A percentile compares a stretch with the other conserved stretches of the same genome.
Conservation (phyloP, 2,797 vertebrate species). For the Limnodromus scolopaceus region DNA sequence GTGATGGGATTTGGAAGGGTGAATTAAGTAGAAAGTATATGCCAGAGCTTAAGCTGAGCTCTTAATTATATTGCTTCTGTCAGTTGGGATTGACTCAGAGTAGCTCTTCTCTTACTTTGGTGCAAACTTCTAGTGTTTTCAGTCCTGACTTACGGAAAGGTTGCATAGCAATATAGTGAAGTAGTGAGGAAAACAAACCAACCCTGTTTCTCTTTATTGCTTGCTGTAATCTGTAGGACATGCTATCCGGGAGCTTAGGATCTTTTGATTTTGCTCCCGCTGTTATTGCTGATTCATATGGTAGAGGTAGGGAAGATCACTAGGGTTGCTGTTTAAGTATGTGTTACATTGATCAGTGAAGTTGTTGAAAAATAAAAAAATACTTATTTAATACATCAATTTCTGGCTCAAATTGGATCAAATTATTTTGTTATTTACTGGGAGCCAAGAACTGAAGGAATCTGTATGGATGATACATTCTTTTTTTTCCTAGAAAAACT, state of each 20-base stretch:
- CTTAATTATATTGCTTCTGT: slow-evolving; percentile 35
- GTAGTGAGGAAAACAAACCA: not conserved
- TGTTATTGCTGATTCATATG: not conserved
- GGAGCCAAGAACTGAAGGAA: not conserved
- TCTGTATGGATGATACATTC: rapidly evolving
- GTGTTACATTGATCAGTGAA: not conserved
- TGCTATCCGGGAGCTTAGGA: rapidly evolving
- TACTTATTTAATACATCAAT: too few species aligned
- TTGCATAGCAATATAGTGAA: not conserved
- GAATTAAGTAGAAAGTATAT: slow-evolving; percentile 53
- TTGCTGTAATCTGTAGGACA: not conserved
- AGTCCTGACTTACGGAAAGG: not conserved
- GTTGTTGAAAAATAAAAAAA: not conserved
- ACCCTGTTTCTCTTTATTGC: not conserved
- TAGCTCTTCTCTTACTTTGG: not conserved
- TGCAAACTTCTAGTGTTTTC: not conserved
- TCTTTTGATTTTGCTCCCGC: not conserved
- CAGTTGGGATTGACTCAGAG: not conserved
- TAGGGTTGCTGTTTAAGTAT: not conserved
- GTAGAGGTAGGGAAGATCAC: not conserved
- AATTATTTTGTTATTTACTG: not conserved
- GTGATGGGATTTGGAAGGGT: slow-evolving; percentile 11
- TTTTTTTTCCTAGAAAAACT: not conserved
- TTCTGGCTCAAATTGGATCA: not conserved
- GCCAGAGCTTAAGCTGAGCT: slow-evolving; percentile 39